A percentile compares a stretch with the other conserved stretches of the same genome.
Evolutionary conservation across 1,140 invertebrate species (phyloP).

Genomic region (Aphidius gifuensis): DNA sequence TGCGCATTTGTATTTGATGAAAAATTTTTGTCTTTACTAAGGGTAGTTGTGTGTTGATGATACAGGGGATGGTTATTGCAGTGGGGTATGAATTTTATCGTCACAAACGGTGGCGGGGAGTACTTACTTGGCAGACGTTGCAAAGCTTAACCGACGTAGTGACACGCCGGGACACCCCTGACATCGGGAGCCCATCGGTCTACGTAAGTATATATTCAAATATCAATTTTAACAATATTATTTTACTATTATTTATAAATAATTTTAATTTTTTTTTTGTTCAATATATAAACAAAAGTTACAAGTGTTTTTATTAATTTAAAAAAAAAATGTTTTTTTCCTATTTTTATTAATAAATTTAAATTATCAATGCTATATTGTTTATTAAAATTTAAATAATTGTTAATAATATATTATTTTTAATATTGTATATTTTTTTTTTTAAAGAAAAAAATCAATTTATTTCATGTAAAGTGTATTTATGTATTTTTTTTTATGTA

Average conservation of each 20-base stretch:
- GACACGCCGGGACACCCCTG: constrained; percentile 55
- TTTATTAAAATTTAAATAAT: too few relatives aligned
- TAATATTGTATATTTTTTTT: too few relatives aligned
- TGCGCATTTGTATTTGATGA: constrained; percentile 1
- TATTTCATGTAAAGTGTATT: too few relatives aligned
- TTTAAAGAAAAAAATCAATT: too few relatives aligned
- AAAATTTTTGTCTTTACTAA: constrained; percentile 17
- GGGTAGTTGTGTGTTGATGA: constrained; percentile 21
- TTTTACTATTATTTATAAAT: constrained; percentile 3
- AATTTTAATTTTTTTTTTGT: too few relatives aligned
- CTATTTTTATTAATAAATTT: too few relatives aligned
- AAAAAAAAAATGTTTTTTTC: neutral
- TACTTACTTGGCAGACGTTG: constrained; percentile 58
- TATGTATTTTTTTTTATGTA: too few relatives aligned
- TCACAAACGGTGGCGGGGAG: constrained; percentile 54
- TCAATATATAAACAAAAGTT: too few relatives aligned
- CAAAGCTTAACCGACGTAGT: constrained; percentile 56
- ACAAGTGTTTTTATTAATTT: neutral
- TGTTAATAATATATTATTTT: too few relatives aligned
- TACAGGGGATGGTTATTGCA: constrained; percentile 9
- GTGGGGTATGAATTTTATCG: neutral
- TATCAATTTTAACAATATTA: neutral
- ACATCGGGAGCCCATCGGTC: constrained; percentile 52
- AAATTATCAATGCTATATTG: too few relatives aligned
- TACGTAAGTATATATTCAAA: constrained; percentile 44